phyloP scores from a whole-genome alignment of 2,888 invertebrate species.

The Xylota sylvarum region DNA sequence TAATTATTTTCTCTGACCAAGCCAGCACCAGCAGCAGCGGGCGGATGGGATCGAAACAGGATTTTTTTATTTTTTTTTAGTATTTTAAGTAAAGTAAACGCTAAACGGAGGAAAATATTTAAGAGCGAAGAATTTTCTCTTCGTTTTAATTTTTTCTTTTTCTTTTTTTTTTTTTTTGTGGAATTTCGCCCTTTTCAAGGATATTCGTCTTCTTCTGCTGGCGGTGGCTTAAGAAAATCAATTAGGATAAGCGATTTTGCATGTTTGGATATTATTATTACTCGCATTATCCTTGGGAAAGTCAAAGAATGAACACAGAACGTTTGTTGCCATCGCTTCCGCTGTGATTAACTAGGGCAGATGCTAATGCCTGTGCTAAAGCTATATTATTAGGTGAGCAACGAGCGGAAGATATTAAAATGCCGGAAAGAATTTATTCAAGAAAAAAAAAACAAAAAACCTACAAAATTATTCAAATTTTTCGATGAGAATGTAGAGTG shows the following conservation, averaged over 20 bases:
- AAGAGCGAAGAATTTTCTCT: neutral
- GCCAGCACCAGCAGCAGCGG: neutral
- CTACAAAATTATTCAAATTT: slow-evolving; percentile 4
- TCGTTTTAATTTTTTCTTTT: neutral
- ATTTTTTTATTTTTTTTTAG: neutral
- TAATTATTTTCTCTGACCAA: slow-evolving; percentile 68
- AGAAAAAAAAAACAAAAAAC: neutral
- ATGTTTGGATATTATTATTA: slow-evolving; percentile 58
- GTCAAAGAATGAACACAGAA: slow-evolving; percentile 11
- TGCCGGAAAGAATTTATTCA: slow-evolving; percentile 11
- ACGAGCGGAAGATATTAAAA: slow-evolving; percentile 16
- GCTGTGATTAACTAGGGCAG: slow-evolving; percentile 27
- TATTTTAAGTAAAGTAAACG: slow-evolving; percentile 43
- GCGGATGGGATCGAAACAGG: neutral
- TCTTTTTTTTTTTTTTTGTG: neutral
- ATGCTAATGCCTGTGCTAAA: slow-evolving; percentile 32
- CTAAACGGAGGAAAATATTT: slow-evolving; percentile 19
- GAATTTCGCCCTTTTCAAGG: slow-evolving; percentile 22
- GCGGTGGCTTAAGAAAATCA: slow-evolving; percentile 63
- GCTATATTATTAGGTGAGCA: slow-evolving; percentile 4
- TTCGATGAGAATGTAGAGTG: neutral
- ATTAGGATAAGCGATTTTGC: slow-evolving; percentile 75
- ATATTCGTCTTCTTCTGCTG: slow-evolving; percentile 18
- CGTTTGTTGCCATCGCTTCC: neutral
- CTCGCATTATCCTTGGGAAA: slow-evolving; percentile 42